Evolutionary conservation across 2,113 vertebrate genomes (phyloP), one percentile per base, ranked within the genome.

Genomic region (Lanius collurio): DNA sequence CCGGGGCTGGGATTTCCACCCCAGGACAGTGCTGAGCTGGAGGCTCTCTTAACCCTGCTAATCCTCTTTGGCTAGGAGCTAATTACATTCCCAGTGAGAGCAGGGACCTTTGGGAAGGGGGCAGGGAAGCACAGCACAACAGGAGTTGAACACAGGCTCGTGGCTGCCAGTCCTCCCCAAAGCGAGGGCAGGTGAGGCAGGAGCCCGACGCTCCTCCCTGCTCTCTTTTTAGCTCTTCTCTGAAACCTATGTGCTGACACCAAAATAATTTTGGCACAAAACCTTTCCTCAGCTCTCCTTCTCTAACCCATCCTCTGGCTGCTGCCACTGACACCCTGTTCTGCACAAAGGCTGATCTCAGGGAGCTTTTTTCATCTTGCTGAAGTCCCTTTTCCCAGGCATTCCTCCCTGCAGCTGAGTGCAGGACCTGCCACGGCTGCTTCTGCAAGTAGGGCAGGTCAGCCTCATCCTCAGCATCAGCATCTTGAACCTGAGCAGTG

Each of bases 51-150:
- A 96, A 84, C 87, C 41, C 27, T 0, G 15, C 18, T 95, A 95
- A 97, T 95, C 94, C 87, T 96, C 95, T 95, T 96, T 94, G 94
- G 35, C 69, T 13, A 2, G 69, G 57, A 95, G 80, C 83, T 96
- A 95, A 96, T 77, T 49, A 49, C 70, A 56, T 53, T 67, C 41
- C 94, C 46, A 64, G 55, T 0, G 3, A 35, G 52, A 81, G 87
- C 81, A 26, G 2, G 2, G 89, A 52, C 57, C 89, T 64, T 63
- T 4, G 8, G 77, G 69, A 68, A 95, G 87, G 73, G 68, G 64
- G 63, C 76, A 62, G 83, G 87, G 86, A 89, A n/a, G 15, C 30
- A 46, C 0, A 1, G 79, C 75, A 50, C 55, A 24, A 7, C 1
- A 1, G 22, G 55, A 19, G 3, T 2, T 2, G 4, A 76, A 79